Conservation (phyloP, 2,113 vertebrate species). For the Aldabrachelys gigantea region DNA sequence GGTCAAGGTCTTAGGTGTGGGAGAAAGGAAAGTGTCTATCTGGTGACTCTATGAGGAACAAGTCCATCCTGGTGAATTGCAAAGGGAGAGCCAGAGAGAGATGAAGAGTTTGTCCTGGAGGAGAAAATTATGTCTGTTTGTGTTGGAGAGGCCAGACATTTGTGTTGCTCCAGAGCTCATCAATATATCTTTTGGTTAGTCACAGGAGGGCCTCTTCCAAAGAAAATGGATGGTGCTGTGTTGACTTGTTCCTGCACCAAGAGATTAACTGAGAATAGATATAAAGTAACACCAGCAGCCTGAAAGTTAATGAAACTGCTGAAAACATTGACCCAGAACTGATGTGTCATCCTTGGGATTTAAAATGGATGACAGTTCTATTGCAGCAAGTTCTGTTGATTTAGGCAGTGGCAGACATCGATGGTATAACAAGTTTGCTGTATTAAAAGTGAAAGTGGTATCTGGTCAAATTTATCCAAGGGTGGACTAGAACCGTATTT, state of each 20-base stretch:
- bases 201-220: not conserved
- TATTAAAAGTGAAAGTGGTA: not conserved
- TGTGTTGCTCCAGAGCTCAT: not conserved
- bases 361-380: conserved; percentile 47
- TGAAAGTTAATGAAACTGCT: conserved; percentile 29
- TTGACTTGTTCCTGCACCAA: not conserved
- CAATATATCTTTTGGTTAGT: fast-evolving
- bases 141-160: not conserved
- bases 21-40: not conserved
- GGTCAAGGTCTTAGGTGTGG: not conserved
- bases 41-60: not conserved
- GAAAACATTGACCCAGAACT: conserved; percentile 44
- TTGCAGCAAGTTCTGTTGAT: not conserved
- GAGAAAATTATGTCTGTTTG: not conserved
- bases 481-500: not conserved
- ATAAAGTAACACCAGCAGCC: not conserved
- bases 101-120: not conserved
- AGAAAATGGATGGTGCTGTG: not conserved
- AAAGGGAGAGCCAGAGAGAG: not conserved
- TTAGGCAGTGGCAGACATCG: conserved; percentile 6
- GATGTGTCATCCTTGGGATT: conserved; percentile 36
- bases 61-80: not conserved
- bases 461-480: not conserved
- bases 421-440: conserved; percentile 58
- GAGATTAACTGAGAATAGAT: not conserved